Evolutionary conservation across 1,140 invertebrate genomes (phyloP), one percentile per base, ranked within the genome.

Genomic region (Drosophila insularis): DNA sequence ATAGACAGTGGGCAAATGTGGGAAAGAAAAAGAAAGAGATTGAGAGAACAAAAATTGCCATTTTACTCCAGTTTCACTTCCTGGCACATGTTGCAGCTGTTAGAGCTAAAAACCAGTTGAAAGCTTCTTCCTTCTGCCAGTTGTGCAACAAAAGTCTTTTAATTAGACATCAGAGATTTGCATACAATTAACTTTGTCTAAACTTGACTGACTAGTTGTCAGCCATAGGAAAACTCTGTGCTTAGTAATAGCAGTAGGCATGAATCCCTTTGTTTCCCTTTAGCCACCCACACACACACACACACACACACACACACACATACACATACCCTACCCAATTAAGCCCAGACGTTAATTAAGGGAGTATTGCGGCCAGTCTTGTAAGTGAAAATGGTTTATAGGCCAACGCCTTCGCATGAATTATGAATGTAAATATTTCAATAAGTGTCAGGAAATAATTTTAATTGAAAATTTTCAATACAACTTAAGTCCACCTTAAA

Each of bases 121-220:
- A 43, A 43, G 14, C 43, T 19, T 46, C 43, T 7, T 46, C 17
- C 43, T 19, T 46, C 19, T 11, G 7, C 17, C 43, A 50, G 43
- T 46, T 46, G n/a, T 21, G 7, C 17, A 60, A 60, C 17, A 61
- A 61, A 39, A 61, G 39, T 37, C 39, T 35, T 40, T 61, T 40
- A 61, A 61, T 61, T 61, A 31, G 23, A 37, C 39, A 56, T 56
- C 54, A 56, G 7, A 50, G 43, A 50, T 50, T 50, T 50, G 43
- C 43, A 50, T 21, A 50, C 43, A 50, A 50, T 50, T 50, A 50
- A 50, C 43, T 50, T 50, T 50, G 17, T 50, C 43, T 50, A 19
- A 50, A 50, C 43, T 21, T 50, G 43, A 50, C 43, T 46, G 43
- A 50, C 43, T 50, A 19, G 43, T 50, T 50, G 43, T 50, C 43